Conservation (phyloP, 2,888 invertebrate genomes). For the Melinopterus prodromus region DNA sequence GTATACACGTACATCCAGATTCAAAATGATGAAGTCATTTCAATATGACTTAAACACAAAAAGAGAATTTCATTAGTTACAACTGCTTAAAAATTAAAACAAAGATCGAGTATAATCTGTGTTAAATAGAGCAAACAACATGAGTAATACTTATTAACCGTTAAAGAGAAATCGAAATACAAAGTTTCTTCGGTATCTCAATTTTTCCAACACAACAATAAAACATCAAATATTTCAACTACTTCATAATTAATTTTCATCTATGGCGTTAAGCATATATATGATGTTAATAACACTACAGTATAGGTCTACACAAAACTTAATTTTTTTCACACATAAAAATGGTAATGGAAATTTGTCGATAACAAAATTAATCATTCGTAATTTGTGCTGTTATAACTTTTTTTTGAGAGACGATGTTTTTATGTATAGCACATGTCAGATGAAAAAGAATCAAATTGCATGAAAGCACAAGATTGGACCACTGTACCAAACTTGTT, state of each 20-base stretch:
- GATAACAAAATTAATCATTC: no score
- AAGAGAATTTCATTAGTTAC: background rate
- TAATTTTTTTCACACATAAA: background rate
- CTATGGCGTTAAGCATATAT: background rate
- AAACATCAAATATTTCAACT: background rate
- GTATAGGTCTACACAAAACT: background rate
- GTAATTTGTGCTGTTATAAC: no score
- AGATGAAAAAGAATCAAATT: no score
- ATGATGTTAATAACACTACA: background rate
- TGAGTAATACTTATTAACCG: background rate
- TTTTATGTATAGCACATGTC: no score
- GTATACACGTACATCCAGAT: background rate
- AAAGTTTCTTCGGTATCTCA: background rate
- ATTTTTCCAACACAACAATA: background rate
- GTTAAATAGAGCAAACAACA: background rate
- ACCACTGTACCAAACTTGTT: no score
- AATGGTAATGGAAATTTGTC: background rate
- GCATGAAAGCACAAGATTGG: no score
- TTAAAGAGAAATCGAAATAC: background rate
- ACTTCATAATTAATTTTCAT: background rate
- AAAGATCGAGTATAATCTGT: conserved; percentile 6
- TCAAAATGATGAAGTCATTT: background rate
- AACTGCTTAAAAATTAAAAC: conserved; percentile 6
- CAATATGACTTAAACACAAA: background rate
- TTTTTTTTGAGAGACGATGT: no score